phyloP scores from a whole-genome alignment of 2,888 invertebrate genomes.

The Nematopogon swammerdamellus region DNA sequence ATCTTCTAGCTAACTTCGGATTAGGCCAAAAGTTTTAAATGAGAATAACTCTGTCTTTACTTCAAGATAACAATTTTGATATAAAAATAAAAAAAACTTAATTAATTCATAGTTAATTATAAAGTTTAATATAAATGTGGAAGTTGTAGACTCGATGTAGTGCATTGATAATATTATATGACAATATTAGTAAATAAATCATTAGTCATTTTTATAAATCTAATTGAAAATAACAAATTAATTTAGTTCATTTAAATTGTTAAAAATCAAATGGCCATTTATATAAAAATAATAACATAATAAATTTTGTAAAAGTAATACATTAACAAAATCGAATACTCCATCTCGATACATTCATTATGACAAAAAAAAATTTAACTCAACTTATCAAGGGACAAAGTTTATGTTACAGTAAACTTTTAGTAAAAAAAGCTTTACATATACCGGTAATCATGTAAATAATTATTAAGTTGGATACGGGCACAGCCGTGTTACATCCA shows the following conservation, averaged over 20 bases:
- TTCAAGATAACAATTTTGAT: background rate
- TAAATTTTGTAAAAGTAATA: background rate
- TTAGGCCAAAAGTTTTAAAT: background rate
- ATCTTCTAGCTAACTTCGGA: too few relatives aligned
- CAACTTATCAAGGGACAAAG: background rate
- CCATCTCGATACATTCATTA: background rate
- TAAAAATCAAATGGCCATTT: background rate
- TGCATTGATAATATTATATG: conserved; percentile 1
- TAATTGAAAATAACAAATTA: background rate
- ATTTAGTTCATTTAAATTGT: background rate
- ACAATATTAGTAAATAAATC: conserved; percentile 1
- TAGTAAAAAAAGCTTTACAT: background rate
- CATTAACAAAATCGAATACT: background rate
- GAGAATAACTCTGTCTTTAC: background rate
- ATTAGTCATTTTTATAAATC: conserved; percentile 1
- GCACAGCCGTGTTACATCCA: background rate
- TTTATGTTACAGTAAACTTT: background rate
- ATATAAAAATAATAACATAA: background rate
- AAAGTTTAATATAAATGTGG: background rate
- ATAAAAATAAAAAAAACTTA: background rate
- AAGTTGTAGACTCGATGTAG: background rate
- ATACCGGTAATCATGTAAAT: background rate
- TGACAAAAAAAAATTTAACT: background rate
- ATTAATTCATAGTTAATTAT: background rate
- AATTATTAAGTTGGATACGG: background rate